These are phyloP conservation scores for Mamestra brassicae DNA, from an alignment of 2,888 invertebrate species.

Conservation along the genomic window DNA sequence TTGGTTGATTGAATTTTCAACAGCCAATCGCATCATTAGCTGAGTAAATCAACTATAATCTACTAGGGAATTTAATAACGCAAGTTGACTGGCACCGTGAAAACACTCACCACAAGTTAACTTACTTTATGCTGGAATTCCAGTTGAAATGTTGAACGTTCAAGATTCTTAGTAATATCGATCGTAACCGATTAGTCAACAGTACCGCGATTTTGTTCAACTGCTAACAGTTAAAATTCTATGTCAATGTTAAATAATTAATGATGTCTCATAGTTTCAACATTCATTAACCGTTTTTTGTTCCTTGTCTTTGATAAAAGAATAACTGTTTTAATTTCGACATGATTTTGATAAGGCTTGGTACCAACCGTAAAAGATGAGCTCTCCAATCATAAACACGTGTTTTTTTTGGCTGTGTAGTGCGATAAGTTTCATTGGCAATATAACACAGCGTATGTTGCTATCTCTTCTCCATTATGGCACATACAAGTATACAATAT, in stretches of 20 bases:
- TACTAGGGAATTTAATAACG: background rate
- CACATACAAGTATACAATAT: background rate
- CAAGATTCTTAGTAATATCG: conserved; percentile 23
- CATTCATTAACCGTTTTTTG: conserved; percentile 69
- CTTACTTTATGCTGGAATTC: background rate
- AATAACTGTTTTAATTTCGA: background rate
- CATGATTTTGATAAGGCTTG: background rate
- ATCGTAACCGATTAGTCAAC: conserved; percentile 52
- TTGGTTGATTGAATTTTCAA: background rate
- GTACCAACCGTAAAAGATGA: background rate
- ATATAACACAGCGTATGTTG: background rate
- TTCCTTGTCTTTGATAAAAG: conserved; percentile 12
- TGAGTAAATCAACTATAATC: background rate
- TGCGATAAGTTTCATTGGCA: background rate
- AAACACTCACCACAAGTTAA: conserved; percentile 1
- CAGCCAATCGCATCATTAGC: background rate
- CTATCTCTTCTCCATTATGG: background rate
- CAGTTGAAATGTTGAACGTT: background rate
- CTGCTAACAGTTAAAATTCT: conserved; percentile 53
- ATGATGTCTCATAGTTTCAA: conserved; percentile 60
- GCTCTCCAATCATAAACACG: background rate
- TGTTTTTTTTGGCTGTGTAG: background rate
- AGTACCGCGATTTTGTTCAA: conserved; percentile 26
- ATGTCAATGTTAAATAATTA: conserved; percentile 75
- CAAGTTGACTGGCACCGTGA: background rate